phyloP scores from a whole-genome alignment of 2,888 invertebrate genomes.

The Allacma fusca region DNA sequence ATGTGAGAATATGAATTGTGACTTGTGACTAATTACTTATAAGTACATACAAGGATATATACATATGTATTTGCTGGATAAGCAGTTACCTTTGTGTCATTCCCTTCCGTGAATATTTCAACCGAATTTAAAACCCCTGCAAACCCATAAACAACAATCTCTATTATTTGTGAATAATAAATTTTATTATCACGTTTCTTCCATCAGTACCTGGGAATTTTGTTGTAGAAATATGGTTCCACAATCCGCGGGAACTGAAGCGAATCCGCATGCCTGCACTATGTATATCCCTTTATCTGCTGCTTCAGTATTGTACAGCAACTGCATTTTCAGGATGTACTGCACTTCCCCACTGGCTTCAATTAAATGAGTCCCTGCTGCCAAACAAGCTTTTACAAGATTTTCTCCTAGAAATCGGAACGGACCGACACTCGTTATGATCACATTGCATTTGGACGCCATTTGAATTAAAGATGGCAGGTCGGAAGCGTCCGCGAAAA shows the following conservation, averaged over 20 bases:
- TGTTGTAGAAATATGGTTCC: constrained; percentile 80
- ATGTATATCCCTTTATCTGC: constrained; percentile 81
- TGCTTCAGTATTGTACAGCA: constrained; percentile 78
- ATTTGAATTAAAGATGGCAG: constrained; percentile 78
- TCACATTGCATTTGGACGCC: constrained; percentile 78
- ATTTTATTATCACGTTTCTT: no score
- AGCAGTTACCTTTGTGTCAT: no score
- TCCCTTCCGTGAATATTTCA: constrained; percentile 70
- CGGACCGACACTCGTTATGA: constrained; percentile 93
- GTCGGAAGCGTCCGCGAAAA: constrained; percentile 72
- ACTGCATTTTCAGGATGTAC: constrained; percentile 83
- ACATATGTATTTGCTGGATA: no score
- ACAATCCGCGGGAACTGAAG: constrained; percentile 90
- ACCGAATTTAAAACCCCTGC: constrained; percentile 77
- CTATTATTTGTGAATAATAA: no score
- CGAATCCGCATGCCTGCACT: constrained; percentile 91
- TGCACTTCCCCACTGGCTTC: constrained; percentile 85
- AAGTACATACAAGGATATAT: no score
- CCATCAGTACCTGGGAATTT: no score
- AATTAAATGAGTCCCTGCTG: constrained; percentile 81
- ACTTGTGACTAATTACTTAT: no score
- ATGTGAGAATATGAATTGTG: no score
- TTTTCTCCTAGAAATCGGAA: constrained; percentile 86
- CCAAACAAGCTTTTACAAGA: constrained; percentile 86
- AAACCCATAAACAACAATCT: no score